phyloP scores from a whole-genome alignment of 2,888 invertebrate species.

The Drosophila lacicola region DNA sequence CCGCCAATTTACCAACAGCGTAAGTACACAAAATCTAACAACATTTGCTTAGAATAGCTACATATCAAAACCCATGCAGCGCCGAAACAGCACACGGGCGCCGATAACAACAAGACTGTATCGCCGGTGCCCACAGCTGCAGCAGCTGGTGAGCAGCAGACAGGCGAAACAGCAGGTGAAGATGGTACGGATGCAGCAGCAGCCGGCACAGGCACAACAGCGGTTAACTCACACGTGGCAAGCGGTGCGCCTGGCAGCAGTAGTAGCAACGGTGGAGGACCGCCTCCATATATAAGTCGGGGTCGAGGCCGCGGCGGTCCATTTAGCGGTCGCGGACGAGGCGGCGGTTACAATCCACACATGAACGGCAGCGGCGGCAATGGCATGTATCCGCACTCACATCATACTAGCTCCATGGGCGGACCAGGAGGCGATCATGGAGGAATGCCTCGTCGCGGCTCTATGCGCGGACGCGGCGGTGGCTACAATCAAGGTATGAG shows the following conservation, averaged over 20 bases:
- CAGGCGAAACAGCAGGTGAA: slow-evolving; percentile 41
- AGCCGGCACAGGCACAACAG: slow-evolving; percentile 26
- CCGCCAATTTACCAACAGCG: slow-evolving; percentile 84
- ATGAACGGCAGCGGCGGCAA: slow-evolving; percentile 74
- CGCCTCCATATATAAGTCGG: slow-evolving; percentile 68
- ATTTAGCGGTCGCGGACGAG: slow-evolving; percentile 76
- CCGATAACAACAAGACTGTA: slow-evolving; percentile 83
- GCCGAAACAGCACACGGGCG: slow-evolving; percentile 83
- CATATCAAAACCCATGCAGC: slow-evolving; percentile 55
- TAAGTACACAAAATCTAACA: slow-evolving; percentile 65
- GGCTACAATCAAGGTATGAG: slow-evolving; percentile 82
- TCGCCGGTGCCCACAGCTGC: slow-evolving; percentile 79
- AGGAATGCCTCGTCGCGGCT: slow-evolving; percentile 82
- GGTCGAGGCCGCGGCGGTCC: slow-evolving; percentile 84
- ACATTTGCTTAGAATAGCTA: neutral
- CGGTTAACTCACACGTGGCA: slow-evolving; percentile 55
- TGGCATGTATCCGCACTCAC: slow-evolving; percentile 74
- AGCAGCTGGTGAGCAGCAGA: slow-evolving; percentile 44
- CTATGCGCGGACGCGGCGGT: slow-evolving; percentile 84
- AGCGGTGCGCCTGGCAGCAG: slow-evolving; percentile 46
- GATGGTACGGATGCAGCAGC: slow-evolving; percentile 50
- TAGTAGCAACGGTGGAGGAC: slow-evolving; percentile 52
- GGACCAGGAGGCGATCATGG: slow-evolving; percentile 75
- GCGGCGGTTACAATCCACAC: slow-evolving; percentile 82
- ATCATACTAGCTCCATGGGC: slow-evolving; percentile 65